Evolutionary conservation across 2,797 vertebrate species (phyloP).

Genomic region (Gambelia wislizenii): DNA sequence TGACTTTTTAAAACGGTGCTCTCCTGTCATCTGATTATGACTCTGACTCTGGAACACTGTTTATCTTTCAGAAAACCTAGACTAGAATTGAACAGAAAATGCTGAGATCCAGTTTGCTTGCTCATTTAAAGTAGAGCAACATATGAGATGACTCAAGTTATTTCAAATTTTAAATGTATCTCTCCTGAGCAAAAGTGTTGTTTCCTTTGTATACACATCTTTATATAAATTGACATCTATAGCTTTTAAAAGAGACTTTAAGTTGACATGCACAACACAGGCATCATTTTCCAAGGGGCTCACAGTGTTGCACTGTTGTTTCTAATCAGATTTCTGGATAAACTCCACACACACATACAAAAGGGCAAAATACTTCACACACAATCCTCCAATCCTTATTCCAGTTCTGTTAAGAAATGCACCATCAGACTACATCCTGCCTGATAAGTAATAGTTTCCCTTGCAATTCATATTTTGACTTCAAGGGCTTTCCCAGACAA

Average conservation of each 20-base stretch:
- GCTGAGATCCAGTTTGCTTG: background rate
- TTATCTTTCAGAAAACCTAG: background rate
- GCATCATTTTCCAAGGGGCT: background rate
- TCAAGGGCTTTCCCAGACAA: background rate
- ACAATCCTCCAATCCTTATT: background rate
- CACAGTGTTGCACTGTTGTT: background rate
- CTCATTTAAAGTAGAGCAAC: background rate
- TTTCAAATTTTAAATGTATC: constrained; percentile 5
- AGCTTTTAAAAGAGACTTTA: background rate
- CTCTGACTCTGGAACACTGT: background rate
- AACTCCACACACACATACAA: background rate
- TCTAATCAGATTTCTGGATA: background rate
- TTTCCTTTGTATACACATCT: background rate
- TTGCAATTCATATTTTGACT: background rate
- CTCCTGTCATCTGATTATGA: background rate
- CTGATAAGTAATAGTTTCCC: background rate
- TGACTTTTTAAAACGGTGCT: background rate
- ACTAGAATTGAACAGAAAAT: background rate
- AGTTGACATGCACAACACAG: constrained; percentile 49
- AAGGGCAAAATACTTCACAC: background rate
- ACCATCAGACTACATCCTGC: background rate
- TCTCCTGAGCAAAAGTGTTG: constrained; percentile 14
- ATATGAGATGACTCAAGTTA: background rate
- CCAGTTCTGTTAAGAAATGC: background rate
- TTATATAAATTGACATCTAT: constrained; percentile 42